phyloP scores from a whole-genome alignment of 2,797 vertebrate genomes.

The Paguma larvata region DNA sequence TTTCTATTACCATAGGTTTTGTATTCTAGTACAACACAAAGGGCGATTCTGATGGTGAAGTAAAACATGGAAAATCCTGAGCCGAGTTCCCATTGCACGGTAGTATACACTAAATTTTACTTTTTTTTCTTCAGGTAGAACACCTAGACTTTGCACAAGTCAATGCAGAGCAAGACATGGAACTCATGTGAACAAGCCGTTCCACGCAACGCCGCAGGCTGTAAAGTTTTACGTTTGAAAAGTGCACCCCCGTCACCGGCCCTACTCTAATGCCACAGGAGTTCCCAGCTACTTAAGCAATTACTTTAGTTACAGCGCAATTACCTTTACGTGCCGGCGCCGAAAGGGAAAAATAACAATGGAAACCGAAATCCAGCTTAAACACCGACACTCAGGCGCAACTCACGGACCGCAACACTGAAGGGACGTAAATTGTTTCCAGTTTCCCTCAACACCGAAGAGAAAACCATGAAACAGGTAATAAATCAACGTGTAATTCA shows the following conservation, averaged over 20 bases:
- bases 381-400: neutral
- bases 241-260: too few species aligned
- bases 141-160: neutral
- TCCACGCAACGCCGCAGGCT: accelerated
- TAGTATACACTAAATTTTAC: neutral
- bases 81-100: neutral
- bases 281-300: neutral
- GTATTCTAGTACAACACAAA: neutral
- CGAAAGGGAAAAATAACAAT: neutral
- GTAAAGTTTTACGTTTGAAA: neutral
- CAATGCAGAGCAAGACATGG: neutral
- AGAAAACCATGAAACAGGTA: neutral
- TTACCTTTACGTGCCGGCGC: neutral
- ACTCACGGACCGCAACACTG: neutral
- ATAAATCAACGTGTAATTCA: conserved; percentile 54
- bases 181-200: neutral
- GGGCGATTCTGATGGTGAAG: neutral
- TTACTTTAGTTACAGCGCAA: neutral
- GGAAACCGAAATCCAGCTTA: neutral
- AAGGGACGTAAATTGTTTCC: neutral
- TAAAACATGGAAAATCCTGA: neutral
- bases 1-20: neutral
- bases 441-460: neutral
- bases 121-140: neutral
- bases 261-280: neutral